Evolutionary conservation across 2,113 vertebrate species (phyloP), one percentile per base, ranked within the genome.

Genomic region (Dryoscopus gambensis): DNA sequence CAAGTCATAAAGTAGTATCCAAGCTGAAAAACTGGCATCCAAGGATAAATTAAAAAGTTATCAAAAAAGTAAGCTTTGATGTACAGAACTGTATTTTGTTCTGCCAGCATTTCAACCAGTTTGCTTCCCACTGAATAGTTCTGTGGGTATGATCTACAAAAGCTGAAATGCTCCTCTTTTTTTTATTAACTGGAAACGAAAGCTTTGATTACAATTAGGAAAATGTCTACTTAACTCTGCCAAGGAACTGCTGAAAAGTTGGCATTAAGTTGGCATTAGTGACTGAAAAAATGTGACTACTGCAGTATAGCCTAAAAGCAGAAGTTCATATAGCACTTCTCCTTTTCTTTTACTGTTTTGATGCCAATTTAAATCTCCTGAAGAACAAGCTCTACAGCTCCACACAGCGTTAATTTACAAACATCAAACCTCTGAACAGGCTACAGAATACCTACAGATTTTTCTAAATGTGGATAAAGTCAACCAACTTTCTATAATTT

Each of bases 371-470:
- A 42, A 46, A 46, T 9, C 30, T 52, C 15, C 39, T 30, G 46
- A 42, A 63, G 20, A 84, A 59, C 11, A 83, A 93, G 92, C 85
- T 95, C 94, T 81, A 46, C 13, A 95, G 95, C 96, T 77, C 96
- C 96, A 95, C 95, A 60, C 5, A 89, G 96, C 59, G 96, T 86
- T 83, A 39, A 49, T 23, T 81, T 40, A 40, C 4, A 37, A 52
- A 62, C 0, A 1, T 39, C 44, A 73, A 79, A 64, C 9, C 49
- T 25, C 44, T 57, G 31, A 46, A 47, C 2, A 57, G 9, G 15
- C 20, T 40, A 65, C 22, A 30, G 16, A n/a, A 71, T 2, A 47
- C 23, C 18, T 23, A 13, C 3, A 39, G 5, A 46, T 47, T 84
- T 77, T 81, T 81, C 44, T 75, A 68, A 67, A 67, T 11, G 6